phyloP scores from a whole-genome alignment of 53 echinoderm and acorn worm species.

The Paelopatides confundens region DNA sequence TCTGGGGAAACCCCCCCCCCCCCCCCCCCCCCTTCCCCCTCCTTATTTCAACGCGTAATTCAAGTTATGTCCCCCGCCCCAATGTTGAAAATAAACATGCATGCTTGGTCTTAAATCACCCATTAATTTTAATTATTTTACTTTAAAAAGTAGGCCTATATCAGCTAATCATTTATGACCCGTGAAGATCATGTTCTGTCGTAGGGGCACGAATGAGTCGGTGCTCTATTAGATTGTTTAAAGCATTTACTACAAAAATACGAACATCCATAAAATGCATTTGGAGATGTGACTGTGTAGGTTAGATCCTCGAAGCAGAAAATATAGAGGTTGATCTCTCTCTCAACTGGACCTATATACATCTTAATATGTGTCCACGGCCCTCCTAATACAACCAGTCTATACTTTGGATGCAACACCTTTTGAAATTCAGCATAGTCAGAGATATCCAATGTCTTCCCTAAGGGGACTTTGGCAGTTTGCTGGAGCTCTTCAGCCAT shows the following conservation, averaged over 20 bases:
- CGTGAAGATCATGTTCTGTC: too few relatives aligned
- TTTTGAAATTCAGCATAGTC: neutral
- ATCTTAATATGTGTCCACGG: neutral
- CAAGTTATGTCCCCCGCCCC: too few relatives aligned
- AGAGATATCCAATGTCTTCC: too few relatives aligned
- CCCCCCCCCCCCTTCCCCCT: too few relatives aligned
- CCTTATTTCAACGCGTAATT: too few relatives aligned
- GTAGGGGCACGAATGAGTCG: too few relatives aligned
- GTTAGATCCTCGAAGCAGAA: conserved; percentile 7
- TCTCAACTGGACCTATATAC: neutral
- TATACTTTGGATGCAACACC: neutral
- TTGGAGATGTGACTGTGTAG: neutral
- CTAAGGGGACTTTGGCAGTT: neutral
- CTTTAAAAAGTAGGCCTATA: too few relatives aligned
- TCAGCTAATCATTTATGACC: too few relatives aligned
- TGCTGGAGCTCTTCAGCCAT: neutral
- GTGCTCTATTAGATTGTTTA: neutral
- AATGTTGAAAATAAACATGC: too few relatives aligned
- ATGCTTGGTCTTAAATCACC: too few relatives aligned
- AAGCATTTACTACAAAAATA: conserved; percentile 2
- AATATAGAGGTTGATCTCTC: neutral
- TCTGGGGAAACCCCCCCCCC: too few relatives aligned
- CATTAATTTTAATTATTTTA: too few relatives aligned
- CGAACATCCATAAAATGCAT: neutral
- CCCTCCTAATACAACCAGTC: neutral